Evolutionary conservation across 2,797 vertebrate species (phyloP), one percentile per base, ranked within the genome.

Genomic region (Gila robusta): DNA sequence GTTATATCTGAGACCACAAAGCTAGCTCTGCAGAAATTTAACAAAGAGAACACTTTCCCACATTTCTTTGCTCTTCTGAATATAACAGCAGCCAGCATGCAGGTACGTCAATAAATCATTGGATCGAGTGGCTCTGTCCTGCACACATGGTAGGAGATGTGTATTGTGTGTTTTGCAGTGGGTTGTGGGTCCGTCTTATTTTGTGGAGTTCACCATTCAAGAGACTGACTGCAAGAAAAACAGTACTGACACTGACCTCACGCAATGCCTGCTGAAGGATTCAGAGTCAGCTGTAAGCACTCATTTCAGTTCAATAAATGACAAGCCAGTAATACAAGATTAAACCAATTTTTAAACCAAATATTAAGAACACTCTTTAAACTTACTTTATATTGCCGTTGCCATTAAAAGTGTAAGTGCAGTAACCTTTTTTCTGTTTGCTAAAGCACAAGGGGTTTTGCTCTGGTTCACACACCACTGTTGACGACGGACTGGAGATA

Each of bases 151-250:
- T 3, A 37, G 32, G 16, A 41, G 54, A 39, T 47, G 9, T 28
- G 37, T 44, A 35, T 56, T 80, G 37, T 52, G 35, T 66, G 26
- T 85, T 83, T 79, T 1, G 69, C 89, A 95, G 94, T 94, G 93
- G 93, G 88, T 93, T 67, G 8, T 74, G 49, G 91, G 92, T 28
- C 91, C 92, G 0, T 79, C 91, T 47, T 94, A 94, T 83, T 92
- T 93, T 86, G 94, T 95, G 87, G 94, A 94, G 85, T 95, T 94
- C 91, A 94, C 90, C 52, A 93, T 95, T 26, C 83, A 94, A 87
- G 93, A 95, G 90, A 94, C 93, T 0, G 90, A 89, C 52, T 95
- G 94, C 88, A 89, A 89, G 54, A 94, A 91, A 86, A 83, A 76
- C 56, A 84, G 86, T 0, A 82, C 90, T 4, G 39, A 66, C 54